These are phyloP conservation scores for Habrosyne pyritoides DNA, from an alignment of 2,888 invertebrate species.

Conservation along the genomic window DNA sequence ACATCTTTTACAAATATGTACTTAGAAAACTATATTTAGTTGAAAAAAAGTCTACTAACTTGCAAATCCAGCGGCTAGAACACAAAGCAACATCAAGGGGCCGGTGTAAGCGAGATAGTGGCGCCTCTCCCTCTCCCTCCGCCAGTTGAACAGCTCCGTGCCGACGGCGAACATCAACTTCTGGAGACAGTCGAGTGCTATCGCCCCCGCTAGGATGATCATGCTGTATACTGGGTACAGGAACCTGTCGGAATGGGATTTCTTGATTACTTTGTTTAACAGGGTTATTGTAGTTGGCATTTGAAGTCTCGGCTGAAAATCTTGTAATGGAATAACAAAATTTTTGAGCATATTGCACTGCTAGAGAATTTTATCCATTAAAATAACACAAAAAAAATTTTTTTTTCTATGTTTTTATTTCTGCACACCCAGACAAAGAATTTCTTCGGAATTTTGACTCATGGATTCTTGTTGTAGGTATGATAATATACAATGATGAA, in stretches of 20 bases:
- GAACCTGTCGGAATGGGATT: slow-evolving; percentile 82
- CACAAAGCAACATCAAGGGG: slow-evolving; percentile 86
- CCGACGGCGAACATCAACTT: slow-evolving; percentile 84
- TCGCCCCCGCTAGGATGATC: slow-evolving; percentile 91
- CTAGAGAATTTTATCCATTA: no score
- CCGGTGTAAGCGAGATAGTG: slow-evolving; percentile 91
- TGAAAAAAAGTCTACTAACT: slow-evolving; percentile 52
- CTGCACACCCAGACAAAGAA: no score
- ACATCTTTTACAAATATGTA: neutral
- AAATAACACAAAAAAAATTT: no score
- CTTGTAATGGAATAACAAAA: no score
- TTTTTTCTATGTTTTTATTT: no score
- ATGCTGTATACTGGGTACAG: slow-evolving; percentile 97
- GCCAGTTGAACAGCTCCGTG: slow-evolving; percentile 61
- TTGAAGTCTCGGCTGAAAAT: no score
- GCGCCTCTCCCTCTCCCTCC: slow-evolving; percentile 54
- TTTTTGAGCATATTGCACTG: no score
- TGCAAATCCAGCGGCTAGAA: slow-evolving; percentile 81
- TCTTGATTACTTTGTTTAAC: no score
- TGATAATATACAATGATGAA: no score
- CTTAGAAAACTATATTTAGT: neutral
- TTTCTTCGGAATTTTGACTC: no score
- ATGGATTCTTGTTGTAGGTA: no score
- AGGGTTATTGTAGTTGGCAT: no score
- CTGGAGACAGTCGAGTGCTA: slow-evolving; percentile 90